Conservation (phyloP, 1,140 invertebrate genomes). For the Hyles euphorbiae region DNA sequence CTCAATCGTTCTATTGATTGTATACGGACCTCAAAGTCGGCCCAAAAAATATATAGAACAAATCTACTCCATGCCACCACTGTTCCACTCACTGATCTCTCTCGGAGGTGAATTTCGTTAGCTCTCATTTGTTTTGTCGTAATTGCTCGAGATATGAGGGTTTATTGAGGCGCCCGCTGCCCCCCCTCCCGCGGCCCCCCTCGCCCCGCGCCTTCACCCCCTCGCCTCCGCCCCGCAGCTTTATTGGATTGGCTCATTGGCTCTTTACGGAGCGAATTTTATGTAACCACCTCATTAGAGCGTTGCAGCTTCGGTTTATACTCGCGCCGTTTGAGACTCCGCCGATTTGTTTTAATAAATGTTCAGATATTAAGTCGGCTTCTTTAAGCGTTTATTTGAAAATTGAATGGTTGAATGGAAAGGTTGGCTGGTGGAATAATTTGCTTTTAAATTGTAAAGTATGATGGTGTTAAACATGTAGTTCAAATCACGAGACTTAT, state of each 20-base stretch:
- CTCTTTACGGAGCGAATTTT: slow-evolving; percentile 35
- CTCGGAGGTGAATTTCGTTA: slow-evolving; percentile 65
- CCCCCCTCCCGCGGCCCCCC: slow-evolving; percentile 3
- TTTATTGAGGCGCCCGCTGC: slow-evolving; percentile 25
- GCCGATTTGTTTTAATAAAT: background rate
- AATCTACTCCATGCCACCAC: slow-evolving; percentile 22
- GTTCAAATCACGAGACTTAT: too few species aligned
- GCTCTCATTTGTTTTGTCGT: slow-evolving; percentile 65
- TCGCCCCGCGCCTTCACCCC: slow-evolving; percentile 16
- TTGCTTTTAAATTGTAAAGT: too few species aligned
- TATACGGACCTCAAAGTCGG: background rate
- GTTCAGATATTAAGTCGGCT: too few species aligned
- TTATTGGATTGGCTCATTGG: slow-evolving; percentile 51
- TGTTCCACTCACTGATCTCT: slow-evolving; percentile 29
- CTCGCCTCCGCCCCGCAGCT: slow-evolving; percentile 23
- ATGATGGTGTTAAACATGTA: too few species aligned
- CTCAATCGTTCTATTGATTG: too few species aligned
- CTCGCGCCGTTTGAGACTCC: slow-evolving; percentile 2
- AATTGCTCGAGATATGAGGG: slow-evolving; percentile 63
- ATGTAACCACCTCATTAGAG: slow-evolving; percentile 30
- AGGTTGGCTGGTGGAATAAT: too few species aligned
- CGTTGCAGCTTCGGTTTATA: slow-evolving; percentile 7
- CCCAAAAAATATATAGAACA: background rate
- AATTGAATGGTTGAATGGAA: too few species aligned
- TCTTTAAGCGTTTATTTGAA: too few species aligned